phyloP scores from a whole-genome alignment of 1,140 invertebrate genomes.

The Maniola jurtina region DNA sequence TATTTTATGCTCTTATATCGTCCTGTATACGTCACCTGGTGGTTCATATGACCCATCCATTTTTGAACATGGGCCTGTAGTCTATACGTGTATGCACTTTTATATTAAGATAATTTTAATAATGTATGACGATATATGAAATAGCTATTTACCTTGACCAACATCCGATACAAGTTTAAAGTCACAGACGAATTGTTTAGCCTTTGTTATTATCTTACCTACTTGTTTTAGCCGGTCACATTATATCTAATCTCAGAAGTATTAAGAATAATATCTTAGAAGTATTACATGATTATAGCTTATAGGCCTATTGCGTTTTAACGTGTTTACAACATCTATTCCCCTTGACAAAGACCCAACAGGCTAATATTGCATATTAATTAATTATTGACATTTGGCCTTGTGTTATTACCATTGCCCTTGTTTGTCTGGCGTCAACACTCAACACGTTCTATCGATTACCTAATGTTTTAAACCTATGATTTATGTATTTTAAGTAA shows the following conservation, averaged over 20 bases:
- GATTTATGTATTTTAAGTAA: not conserved
- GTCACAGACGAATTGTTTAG: not conserved
- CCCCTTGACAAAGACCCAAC: conserved; percentile 13
- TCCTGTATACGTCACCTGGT: too few relatives aligned
- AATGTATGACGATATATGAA: not conserved
- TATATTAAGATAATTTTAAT: not conserved
- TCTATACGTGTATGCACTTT: not conserved
- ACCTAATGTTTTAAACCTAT: not conserved
- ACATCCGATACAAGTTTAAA: not conserved
- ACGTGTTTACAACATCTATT: not conserved
- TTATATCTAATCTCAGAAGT: not conserved
- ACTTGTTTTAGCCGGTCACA: not conserved
- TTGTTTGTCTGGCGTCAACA: not conserved
- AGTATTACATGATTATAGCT: too few relatives aligned
- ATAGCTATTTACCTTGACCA: conserved; percentile 2
- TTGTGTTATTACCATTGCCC: conserved; percentile 2
- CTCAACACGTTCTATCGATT: not conserved
- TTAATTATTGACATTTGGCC: conserved; percentile 3
- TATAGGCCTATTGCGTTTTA: too few relatives aligned
- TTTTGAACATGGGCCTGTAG: too few relatives aligned
- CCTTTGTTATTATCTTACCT: not conserved
- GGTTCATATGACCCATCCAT: too few relatives aligned
- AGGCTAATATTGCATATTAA: conserved; percentile 3
- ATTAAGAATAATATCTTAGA: too few relatives aligned
- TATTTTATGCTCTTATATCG: too few relatives aligned